phyloP scores from a whole-genome alignment of 2,888 invertebrate species.

The Synanthedon vespiformis region DNA sequence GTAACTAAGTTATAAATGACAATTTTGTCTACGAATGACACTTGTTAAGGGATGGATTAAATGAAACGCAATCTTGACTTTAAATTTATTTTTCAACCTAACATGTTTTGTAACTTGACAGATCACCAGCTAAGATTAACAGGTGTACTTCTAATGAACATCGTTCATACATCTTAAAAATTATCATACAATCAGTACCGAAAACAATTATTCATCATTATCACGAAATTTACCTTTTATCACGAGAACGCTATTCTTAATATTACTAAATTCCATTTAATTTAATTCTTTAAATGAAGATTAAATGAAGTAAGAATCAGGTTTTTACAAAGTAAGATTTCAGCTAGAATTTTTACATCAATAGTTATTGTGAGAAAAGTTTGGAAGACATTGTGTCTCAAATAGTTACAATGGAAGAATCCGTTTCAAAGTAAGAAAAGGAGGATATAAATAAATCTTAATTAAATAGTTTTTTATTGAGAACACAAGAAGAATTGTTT shows the following conservation, averaged over 20 bases:
- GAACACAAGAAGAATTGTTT: too few relatives aligned
- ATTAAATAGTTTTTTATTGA: too few relatives aligned
- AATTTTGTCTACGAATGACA: too few relatives aligned
- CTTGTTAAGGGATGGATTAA: conserved; percentile 7
- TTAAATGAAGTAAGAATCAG: neutral
- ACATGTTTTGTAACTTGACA: conserved; percentile 63
- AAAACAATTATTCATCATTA: conserved; percentile 62
- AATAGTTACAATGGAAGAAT: conserved; percentile 14
- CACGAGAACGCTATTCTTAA: conserved; percentile 66
- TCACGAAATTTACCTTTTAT: conserved; percentile 66
- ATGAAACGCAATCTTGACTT: conserved; percentile 44
- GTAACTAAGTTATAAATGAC: too few relatives aligned
- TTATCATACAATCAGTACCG: conserved; percentile 64
- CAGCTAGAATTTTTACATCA: neutral
- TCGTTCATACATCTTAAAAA: conserved; percentile 65
- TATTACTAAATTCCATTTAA: conserved; percentile 62
- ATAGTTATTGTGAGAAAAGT: conserved; percentile 15
- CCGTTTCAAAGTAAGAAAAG: conserved; percentile 10
- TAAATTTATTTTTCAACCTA: conserved; percentile 68
- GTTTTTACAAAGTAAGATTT: neutral
- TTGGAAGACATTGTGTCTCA: conserved; percentile 33
- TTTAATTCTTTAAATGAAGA: conserved; percentile 34
- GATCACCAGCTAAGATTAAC: conserved; percentile 64
- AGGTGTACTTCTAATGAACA: conserved; percentile 65
- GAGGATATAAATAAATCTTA: neutral